phyloP scores from a whole-genome alignment of 2,797 vertebrate species.

The Glyptemys insculpta region DNA sequence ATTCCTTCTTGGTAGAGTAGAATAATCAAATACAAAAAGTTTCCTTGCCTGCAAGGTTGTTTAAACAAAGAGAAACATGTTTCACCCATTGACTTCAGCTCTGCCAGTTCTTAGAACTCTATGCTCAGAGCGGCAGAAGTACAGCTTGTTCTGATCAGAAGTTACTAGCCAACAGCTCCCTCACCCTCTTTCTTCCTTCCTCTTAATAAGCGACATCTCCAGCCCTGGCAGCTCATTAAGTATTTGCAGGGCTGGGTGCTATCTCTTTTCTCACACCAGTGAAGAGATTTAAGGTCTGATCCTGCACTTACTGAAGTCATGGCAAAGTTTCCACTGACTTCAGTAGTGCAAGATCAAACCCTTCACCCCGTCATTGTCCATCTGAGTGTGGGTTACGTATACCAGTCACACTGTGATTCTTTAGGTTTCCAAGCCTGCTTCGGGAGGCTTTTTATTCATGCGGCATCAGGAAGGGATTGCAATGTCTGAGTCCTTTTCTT shows the following conservation, averaged over 20 bases:
- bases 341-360: background rate
- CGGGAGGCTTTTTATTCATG: background rate
- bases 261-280: background rate
- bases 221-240: background rate
- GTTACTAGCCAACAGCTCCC: background rate
- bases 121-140: background rate
- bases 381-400: background rate
- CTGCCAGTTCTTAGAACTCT: background rate
- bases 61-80: background rate
- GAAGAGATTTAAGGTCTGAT: background rate
- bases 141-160: background rate
- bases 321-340: background rate
- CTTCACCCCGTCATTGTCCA: background rate
- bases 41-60: background rate
- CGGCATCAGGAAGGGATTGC: background rate
- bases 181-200: background rate
- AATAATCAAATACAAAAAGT: background rate
- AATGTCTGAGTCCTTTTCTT: background rate
- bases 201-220: background rate
- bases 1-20: background rate
- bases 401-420: background rate
- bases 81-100: background rate
- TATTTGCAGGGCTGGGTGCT: background rate
- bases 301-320: background rate
- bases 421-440: background rate